A percentile compares a stretch with the other conserved stretches of the same genome.
phyloP scores from a whole-genome alignment of 1,140 invertebrate species.

The Anadara kagoshimensis region DNA sequence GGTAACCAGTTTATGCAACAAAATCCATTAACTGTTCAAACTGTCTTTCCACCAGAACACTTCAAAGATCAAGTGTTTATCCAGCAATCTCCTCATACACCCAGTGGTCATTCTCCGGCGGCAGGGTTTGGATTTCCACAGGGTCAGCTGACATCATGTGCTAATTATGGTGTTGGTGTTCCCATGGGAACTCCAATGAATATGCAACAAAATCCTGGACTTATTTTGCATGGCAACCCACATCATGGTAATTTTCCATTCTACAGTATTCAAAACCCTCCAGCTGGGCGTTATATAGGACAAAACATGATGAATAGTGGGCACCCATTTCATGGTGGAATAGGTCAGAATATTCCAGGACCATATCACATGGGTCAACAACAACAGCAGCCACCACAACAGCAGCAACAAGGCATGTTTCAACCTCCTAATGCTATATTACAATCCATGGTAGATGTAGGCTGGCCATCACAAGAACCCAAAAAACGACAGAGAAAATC shows the following conservation, averaged over 20 bases:
- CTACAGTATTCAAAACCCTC: constrained; percentile 1
- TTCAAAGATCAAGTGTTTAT: constrained; percentile 26
- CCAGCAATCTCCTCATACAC: constrained; percentile 21
- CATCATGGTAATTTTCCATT: constrained; percentile 7
- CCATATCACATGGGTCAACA: not conserved
- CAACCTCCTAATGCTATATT: constrained; percentile 1
- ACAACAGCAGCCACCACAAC: not conserved
- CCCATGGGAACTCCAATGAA: constrained; percentile 8
- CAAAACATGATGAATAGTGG: not conserved
- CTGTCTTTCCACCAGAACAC: constrained; percentile 27
- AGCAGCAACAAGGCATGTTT: constrained; percentile 5
- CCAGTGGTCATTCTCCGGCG: not conserved
- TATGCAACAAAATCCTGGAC: constrained; percentile 13
- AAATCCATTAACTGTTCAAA: constrained; percentile 24
- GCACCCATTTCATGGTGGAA: constrained; percentile 7
- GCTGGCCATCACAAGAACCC: constrained; percentile 7
- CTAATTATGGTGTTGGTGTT: not conserved
- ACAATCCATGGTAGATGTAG: constrained; percentile 11
- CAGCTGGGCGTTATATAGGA: not conserved
- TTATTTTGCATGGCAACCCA: constrained; percentile 4
- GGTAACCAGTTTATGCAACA: constrained; percentile 14
- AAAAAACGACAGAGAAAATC: constrained; percentile 33
- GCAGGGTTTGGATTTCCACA: constrained; percentile 2
- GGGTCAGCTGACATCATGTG: not conserved
- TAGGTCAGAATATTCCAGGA: not conserved